These are phyloP conservation scores for Andrena bicolor DNA, from an alignment of 2,888 invertebrate genomes.

Conservation along the genomic window DNA sequence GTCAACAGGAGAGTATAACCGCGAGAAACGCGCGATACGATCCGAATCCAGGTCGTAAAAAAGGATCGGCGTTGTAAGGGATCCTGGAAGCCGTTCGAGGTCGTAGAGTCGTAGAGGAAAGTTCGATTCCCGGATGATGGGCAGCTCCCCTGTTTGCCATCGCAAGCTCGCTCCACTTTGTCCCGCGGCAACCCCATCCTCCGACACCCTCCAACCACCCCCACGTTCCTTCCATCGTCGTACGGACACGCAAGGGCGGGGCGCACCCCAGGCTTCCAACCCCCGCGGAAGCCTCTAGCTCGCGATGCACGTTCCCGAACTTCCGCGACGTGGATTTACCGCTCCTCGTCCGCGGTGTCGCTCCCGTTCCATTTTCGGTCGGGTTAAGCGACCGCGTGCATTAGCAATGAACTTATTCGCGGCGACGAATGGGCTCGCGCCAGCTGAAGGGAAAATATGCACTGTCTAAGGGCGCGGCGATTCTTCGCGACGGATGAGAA, in stretches of 20 bases:
- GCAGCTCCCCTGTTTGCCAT: slow-evolving; percentile 66
- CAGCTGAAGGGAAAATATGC: not conserved
- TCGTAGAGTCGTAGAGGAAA: slow-evolving; percentile 51
- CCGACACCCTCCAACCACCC: slow-evolving; percentile 4
- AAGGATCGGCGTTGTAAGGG: slow-evolving; percentile 58
- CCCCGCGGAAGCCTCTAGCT: slow-evolving; percentile 22
- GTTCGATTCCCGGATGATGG: slow-evolving; percentile 69
- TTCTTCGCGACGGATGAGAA: not conserved
- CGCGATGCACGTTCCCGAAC: slow-evolving; percentile 44
- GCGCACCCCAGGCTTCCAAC: slow-evolving; percentile 28
- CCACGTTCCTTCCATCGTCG: slow-evolving; percentile 13
- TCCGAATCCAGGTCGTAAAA: slow-evolving; percentile 64
- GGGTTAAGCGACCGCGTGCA: slow-evolving; percentile 44
- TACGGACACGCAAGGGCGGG: not conserved
- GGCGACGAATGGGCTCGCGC: slow-evolving; percentile 7
- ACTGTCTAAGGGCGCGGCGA: not conserved
- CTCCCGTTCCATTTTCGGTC: slow-evolving; percentile 40
- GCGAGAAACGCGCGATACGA: slow-evolving; percentile 46
- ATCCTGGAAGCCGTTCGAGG: slow-evolving; percentile 63
- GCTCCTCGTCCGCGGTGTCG: slow-evolving; percentile 46
- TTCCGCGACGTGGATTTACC: slow-evolving; percentile 66
- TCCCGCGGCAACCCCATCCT: not conserved
- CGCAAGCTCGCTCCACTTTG: slow-evolving; percentile 36
- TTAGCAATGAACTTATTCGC: slow-evolving; percentile 7
- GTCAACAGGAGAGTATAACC: no score